Evolutionary conservation across 64 coral and sea anemone species (phyloP), one percentile per base, ranked within the genome.

Genomic region (Dendrophyllia cribrosa): DNA sequence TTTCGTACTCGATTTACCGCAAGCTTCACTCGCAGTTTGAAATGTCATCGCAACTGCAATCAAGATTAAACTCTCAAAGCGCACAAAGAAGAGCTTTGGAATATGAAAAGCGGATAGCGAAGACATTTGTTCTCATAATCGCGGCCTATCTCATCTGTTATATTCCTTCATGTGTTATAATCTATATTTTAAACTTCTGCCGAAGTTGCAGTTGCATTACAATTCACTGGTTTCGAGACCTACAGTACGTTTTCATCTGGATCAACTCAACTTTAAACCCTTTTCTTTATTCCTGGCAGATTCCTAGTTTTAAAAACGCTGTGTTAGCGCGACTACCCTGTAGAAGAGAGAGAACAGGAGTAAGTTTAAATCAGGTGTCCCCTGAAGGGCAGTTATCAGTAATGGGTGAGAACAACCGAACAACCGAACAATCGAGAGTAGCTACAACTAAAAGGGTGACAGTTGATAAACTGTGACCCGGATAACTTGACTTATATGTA

Each of bases 121-220:
- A 95, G 69, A 81, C 82, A 43, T 98, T 98, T 78, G 59, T 77
- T 21, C 16, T 98, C 1, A 86, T 98, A 15, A 70, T 98, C 0
- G 6, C 84, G 5, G 87, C 82, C 20, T 70, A 91, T 67, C 72
- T 98, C 5, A 22, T 75, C 22, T 98, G 89, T 45, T 98, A 95
- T n/a, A 52, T 81, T 6, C 96, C 96, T 0, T 94, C 96, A 10
- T 81, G 76, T 74, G 59, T 92, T 13, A 22, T 98, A 17, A 98
- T 98, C 16, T 98, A 98, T 52, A 51, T 94, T 6, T 95, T 98
- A 93, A 98, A 98, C 87, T 98, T 92, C 53, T 98, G 96, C 60
- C 64, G 55, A 7, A 63, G 66, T n/a, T 98, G 96, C 13, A 92
- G 93, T 48, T 98, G 96, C 50, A 72, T 83, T 9, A 34, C 58